These are phyloP conservation scores for Cyprinodon diabolis DNA, from an alignment of 2,797 vertebrate genomes.

Conservation along the genomic window DNA sequence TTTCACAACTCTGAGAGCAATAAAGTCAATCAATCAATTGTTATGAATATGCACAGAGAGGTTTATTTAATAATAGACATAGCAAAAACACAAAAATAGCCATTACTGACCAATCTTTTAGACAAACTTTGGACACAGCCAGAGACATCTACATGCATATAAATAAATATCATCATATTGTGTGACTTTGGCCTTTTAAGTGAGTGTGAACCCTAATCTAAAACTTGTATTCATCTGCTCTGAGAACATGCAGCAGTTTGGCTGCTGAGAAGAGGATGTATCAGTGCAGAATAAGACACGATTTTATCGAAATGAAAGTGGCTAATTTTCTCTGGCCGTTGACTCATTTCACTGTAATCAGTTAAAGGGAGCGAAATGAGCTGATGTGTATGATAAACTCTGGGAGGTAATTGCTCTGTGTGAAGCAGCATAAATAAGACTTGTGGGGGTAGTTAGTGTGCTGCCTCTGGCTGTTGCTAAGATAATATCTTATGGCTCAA, in stretches of 20 bases:
- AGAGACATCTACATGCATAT: too few relatives aligned
- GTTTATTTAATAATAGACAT: too few relatives aligned
- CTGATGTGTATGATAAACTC: conserved; percentile 63
- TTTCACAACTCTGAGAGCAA: too few relatives aligned
- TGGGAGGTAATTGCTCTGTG: conserved; percentile 58
- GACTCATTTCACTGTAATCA: conserved; percentile 59
- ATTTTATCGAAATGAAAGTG: conserved; percentile 54
- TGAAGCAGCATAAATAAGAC: conserved; percentile 62
- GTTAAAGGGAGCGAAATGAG: conserved; percentile 57
- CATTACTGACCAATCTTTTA: too few relatives aligned
- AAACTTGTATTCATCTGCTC: conserved; percentile 6
- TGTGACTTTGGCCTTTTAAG: not conserved
- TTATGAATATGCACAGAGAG: too few relatives aligned
- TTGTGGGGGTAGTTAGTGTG: conserved; percentile 59
- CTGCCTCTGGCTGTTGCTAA: conserved; percentile 53
- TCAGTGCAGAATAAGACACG: conserved; percentile 43
- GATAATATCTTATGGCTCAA: conserved; percentile 52
- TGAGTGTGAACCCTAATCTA: not conserved
- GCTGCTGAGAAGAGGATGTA: conserved; percentile 35
- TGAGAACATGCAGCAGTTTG: conserved; percentile 8
- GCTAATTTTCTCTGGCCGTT: conserved; percentile 57
- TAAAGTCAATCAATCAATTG: too few relatives aligned
- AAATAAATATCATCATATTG: too few relatives aligned
- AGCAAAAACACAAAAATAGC: too few relatives aligned
- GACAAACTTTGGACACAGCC: too few relatives aligned